Evolutionary conservation across 2,888 invertebrate species (phyloP), one percentile per base, ranked within the genome.

Genomic region (Drosophila tanythrix): DNA sequence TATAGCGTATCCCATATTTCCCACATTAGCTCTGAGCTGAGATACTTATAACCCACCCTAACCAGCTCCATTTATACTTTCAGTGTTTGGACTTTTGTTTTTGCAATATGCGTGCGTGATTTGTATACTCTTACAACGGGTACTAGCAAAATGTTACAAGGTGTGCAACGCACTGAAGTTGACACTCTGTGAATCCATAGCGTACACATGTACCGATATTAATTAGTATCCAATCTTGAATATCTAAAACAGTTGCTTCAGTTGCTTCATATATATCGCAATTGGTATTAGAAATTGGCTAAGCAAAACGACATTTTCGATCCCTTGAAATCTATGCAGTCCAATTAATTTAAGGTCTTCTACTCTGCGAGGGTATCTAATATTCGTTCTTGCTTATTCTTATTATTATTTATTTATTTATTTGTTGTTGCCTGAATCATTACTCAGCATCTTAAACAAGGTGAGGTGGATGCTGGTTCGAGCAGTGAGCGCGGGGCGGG

Each of bases 391-490:
- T 8, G 10, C 18, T 4, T 50, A 50, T 50, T 50, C 10, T 27
- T 27, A 5, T 65, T 65, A 65, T 73, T 77, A 33, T 33, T 33
- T 33, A 33, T 33, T 33, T 10, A 72, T 81, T 76, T 72, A 60
- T 36, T 43, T 74, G 64, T 53, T 70, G 58, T 55, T 65, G 75
- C 69, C 63, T 53, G 68, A 74, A 86, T 86, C 87, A 82, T 86
- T 82, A 82, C 79, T 82, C 82, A 82, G 68, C 81, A 67, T 60
- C 63, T 59, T 66, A 31, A 31, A 3, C 13, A 35, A 8, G 43
- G 18, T n/a, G 18, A 13, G 21, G 13, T 33, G 13, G 29, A 7
- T 21, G 46, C 46, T 13, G 43, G 43, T 13, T 21, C 1, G 10
- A 43, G 13, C 43, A 13, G 43, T 43, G 21, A 13, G 11, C 13